Percentiles rank a stretch among this genome's conserved stretches.
Conservation (phyloP, 2,797 vertebrate species). For the Mus minutoides region DNA sequence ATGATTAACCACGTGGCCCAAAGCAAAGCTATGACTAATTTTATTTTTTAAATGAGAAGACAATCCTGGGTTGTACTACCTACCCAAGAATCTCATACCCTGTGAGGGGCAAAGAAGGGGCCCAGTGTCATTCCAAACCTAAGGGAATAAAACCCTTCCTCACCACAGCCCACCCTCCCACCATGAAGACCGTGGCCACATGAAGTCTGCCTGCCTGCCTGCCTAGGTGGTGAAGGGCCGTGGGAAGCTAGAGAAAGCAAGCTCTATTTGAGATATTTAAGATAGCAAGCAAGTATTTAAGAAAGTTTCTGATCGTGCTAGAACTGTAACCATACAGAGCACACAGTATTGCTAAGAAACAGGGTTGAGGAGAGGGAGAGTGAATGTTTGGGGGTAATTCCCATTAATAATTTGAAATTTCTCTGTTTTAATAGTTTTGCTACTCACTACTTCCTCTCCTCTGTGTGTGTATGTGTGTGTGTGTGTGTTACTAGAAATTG, state of each 20-base stretch:
- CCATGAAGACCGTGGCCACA: no score
- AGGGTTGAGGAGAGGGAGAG: background rate
- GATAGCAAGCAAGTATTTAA: background rate
- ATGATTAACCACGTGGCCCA: background rate
- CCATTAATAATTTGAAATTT: background rate
- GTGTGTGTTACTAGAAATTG: background rate
- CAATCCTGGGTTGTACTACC: background rate
- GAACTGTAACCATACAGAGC: no score
- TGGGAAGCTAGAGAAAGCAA: background rate
- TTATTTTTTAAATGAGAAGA: slow-evolving; percentile 38
- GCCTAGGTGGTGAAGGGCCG: accelerated
- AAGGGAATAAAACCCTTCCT: background rate
- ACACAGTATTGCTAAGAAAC: background rate
- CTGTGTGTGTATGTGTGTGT: background rate
- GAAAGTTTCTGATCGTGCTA: background rate
- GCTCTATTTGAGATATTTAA: no score
- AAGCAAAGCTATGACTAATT: background rate
- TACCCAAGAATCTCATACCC: background rate
- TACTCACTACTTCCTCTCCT: background rate
- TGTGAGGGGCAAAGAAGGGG: background rate
- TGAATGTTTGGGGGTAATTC: background rate
- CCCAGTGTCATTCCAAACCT: background rate
- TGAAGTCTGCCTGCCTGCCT: background rate
- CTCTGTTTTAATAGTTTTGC: background rate
- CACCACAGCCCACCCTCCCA: background rate